A percentile compares a stretch with the other conserved stretches of the same genome.
These are phyloP conservation scores for Bombus vancouverensis DNA, from an alignment of 1,140 invertebrate genomes.

Conservation along the genomic window DNA sequence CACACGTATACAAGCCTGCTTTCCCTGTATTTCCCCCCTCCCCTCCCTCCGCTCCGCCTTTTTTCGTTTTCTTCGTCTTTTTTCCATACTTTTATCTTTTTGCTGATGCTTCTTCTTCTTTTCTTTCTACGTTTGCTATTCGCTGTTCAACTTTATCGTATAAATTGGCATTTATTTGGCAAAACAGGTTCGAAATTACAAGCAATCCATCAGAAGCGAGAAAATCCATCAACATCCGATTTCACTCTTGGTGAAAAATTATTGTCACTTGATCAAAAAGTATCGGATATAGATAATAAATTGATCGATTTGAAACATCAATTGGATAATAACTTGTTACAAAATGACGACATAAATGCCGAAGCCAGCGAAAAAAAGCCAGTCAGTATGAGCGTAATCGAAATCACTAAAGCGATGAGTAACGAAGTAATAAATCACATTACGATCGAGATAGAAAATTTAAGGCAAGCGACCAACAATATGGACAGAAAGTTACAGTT, in stretches of 20 bases:
- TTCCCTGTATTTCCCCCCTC: not conserved
- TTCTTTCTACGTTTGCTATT: not conserved
- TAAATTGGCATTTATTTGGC: not conserved
- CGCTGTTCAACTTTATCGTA: not conserved
- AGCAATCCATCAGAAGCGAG: slow-evolving; percentile 74
- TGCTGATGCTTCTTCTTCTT: not conserved
- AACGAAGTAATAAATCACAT: slow-evolving; percentile 90
- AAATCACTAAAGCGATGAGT: slow-evolving; percentile 90
- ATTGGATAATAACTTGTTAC: slow-evolving; percentile 90
- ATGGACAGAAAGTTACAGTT: slow-evolving; percentile 92
- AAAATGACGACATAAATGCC: slow-evolving; percentile 90
- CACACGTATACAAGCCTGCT: not conserved
- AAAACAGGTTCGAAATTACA: slow-evolving; percentile 73
- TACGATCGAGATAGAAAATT: slow-evolving; percentile 88
- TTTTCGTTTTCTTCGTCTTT: not conserved
- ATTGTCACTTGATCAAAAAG: slow-evolving; percentile 89
- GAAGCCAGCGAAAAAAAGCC: slow-evolving; percentile 93
- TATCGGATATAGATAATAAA: slow-evolving; percentile 91
- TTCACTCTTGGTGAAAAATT: slow-evolving; percentile 79
- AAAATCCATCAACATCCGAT: slow-evolving; percentile 64
- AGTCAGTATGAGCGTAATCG: slow-evolving; percentile 89
- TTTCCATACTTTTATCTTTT: not conserved
- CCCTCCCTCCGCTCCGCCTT: not conserved
- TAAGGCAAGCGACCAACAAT: slow-evolving; percentile 88
- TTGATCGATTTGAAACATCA: slow-evolving; percentile 90